These are phyloP conservation scores for Aricia agestis DNA, from an alignment of 1,140 invertebrate genomes.

Conservation along the genomic window DNA sequence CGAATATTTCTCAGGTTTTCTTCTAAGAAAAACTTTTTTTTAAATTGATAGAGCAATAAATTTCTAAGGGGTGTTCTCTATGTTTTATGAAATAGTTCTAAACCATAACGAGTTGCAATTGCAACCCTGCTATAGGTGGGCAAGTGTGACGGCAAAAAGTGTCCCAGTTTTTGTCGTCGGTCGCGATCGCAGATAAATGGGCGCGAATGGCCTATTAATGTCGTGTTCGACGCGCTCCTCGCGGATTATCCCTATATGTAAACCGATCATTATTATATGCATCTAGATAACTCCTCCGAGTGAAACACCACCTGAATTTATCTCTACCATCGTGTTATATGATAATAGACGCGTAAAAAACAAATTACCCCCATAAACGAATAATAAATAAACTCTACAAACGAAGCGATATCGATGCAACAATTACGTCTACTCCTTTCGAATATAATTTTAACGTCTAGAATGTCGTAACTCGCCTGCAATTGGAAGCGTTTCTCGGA, in stretches of 20 bases:
- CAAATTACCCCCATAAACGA: background rate
- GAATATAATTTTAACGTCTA: conserved; percentile 1
- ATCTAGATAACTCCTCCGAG: conserved; percentile 30
- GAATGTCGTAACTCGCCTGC: background rate
- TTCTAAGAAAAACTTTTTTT: background rate
- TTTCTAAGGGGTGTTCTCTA: background rate
- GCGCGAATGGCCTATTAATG: conserved; percentile 48
- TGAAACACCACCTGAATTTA: conserved; percentile 5
- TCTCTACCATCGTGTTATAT: background rate
- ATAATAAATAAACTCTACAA: background rate
- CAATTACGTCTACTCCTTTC: background rate
- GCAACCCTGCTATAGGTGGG: conserved; percentile 39
- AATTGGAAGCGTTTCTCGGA: background rate
- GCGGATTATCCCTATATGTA: conserved; percentile 51
- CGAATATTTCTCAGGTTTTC: too few relatives aligned
- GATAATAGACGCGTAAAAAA: background rate
- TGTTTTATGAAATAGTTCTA: background rate
- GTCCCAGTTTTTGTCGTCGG: conserved; percentile 1
- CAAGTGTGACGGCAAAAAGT: conserved; percentile 51
- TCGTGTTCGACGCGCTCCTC: conserved; percentile 29
- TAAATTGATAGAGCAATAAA: background rate
- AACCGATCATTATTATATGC: conserved; percentile 46
- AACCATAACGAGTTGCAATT: background rate
- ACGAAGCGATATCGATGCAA: background rate
- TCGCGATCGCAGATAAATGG: conserved; percentile 11